Base-by-base conservation (phyloP, 1,140 invertebrate species). In the Orius insidiosus region DNA sequence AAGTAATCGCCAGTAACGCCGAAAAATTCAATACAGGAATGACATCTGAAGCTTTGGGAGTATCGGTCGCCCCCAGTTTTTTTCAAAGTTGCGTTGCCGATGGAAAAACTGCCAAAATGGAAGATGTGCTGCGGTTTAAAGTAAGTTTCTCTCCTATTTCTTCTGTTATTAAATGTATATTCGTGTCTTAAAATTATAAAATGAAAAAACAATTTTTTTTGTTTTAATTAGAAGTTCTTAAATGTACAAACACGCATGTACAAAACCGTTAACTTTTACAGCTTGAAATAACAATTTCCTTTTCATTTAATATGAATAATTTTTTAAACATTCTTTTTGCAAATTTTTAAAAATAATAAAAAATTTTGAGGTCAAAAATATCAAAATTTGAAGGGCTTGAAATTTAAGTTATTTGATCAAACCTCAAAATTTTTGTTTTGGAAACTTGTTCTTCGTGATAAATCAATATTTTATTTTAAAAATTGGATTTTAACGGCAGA, bases 51-150 rank as follows among this genome's bases (percentile, higher is more conserved):
- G 92, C 93, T 2, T 67, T 98, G 47, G 90, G 90, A 37, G 81
- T 85, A 41, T 90, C 86, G 38, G 92, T 97, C 9, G 93, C 94
- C 13, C 93, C 93, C n/a, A 94, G 88, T 56, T 93, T 98, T 63
- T 97, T 98, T 68, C 90, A 95, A 63, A 85, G 83, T 48, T 95
- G 89, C 65, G 87, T 93, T 53, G 85, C 83, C 53, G 85, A 90
- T 63, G 85, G 30, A 86, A 89, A n/a, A 71, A 83, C 85, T 24
- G 88, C 87, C 39, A 87, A 83, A 63, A 85, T 93, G 80, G 87
- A 93, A 66, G 89, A 95, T 66, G 86, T 93, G 41, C 72, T 88
- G 57, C 72, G 86, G 57, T 93, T 90, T 65, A 92, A 92, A 76
- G 85, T 89, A 64, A 65, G 61, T 62, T 16, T 49, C 16, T 15